Percentiles rank a stretch among this genome's conserved stretches.
phyloP scores from a whole-genome alignment of 1,140 invertebrate species.

The Hylyphantes graminicola region DNA sequence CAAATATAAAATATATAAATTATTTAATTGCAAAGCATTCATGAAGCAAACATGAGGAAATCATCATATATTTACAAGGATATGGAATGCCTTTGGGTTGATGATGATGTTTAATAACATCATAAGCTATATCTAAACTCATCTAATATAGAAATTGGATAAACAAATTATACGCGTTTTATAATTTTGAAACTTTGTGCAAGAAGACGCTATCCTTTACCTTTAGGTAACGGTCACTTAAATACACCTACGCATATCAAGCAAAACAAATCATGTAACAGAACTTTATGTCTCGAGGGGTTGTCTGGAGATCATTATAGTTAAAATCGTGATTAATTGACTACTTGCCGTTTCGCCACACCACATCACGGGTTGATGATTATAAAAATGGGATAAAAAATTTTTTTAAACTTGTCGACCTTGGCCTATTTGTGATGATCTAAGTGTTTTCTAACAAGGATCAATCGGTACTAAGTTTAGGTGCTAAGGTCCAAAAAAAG shows the following conservation, averaged over 20 bases:
- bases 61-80: too few species aligned
- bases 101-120: too few species aligned
- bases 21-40: too few species aligned
- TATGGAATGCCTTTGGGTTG: too few species aligned
- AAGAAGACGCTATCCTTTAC: too few species aligned
- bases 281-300: not conserved
- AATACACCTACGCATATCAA: not conserved
- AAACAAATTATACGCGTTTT: too few species aligned
- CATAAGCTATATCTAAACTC: too few species aligned
- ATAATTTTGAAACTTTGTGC: too few species aligned
- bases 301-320: conserved; percentile 4
- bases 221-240: not conserved
- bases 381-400: not conserved
- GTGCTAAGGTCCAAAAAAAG: not conserved
- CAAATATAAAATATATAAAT: too few species aligned
- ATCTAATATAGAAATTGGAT: too few species aligned
- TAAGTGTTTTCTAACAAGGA: not conserved
- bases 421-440: conserved; percentile 37
- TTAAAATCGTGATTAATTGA: conserved; percentile 35
- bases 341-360: conserved; percentile 3
- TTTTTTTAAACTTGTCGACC: conserved; percentile 29
- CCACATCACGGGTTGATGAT: conserved; percentile 4
- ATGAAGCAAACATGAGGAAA: too few species aligned
- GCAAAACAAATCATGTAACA: not conserved
- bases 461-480: not conserved